These are phyloP conservation scores for Eustalomyia histrio DNA, from an alignment of 2,888 invertebrate genomes.

Conservation along the genomic window DNA sequence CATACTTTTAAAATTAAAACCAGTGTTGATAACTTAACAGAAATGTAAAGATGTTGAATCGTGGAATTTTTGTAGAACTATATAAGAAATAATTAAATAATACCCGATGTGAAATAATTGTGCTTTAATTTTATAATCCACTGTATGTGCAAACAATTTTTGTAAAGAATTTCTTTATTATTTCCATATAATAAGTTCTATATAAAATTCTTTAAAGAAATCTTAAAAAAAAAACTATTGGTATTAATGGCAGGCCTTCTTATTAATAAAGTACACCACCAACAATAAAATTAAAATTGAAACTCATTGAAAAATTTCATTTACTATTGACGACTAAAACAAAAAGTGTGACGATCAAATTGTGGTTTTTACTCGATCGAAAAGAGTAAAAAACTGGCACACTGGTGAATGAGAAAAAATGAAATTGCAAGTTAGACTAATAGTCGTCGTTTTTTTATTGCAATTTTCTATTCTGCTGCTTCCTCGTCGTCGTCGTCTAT, in stretches of 20 bases:
- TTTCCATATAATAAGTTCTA: not conserved
- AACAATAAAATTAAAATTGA: not conserved
- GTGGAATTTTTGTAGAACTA: no score
- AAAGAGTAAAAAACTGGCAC: slow-evolving; percentile 16
- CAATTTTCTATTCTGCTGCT: slow-evolving; percentile 22
- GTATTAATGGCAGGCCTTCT: slow-evolving; percentile 11
- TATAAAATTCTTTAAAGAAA: not conserved
- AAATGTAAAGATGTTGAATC: no score
- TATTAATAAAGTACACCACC: slow-evolving; percentile 23
- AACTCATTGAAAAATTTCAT: slow-evolving; percentile 12
- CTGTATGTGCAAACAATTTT: not conserved
- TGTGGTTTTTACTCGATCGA: slow-evolving; percentile 31
- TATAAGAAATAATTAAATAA: no score
- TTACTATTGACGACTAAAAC: slow-evolving; percentile 12
- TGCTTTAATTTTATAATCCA: not conserved
- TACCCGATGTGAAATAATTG: no score
- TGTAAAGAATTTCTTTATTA: not conserved
- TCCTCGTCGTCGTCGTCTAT: slow-evolving; percentile 26
- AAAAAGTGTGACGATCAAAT: slow-evolving; percentile 48
- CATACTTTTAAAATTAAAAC: no score
- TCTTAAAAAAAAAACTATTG: not conserved
- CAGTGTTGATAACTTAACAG: no score
- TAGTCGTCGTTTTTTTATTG: slow-evolving; percentile 51
- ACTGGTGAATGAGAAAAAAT: slow-evolving; percentile 17
- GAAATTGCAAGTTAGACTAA: slow-evolving; percentile 58